phyloP scores from a whole-genome alignment of 2,113 vertebrate genomes.

The Hypomesus transpacificus region DNA sequence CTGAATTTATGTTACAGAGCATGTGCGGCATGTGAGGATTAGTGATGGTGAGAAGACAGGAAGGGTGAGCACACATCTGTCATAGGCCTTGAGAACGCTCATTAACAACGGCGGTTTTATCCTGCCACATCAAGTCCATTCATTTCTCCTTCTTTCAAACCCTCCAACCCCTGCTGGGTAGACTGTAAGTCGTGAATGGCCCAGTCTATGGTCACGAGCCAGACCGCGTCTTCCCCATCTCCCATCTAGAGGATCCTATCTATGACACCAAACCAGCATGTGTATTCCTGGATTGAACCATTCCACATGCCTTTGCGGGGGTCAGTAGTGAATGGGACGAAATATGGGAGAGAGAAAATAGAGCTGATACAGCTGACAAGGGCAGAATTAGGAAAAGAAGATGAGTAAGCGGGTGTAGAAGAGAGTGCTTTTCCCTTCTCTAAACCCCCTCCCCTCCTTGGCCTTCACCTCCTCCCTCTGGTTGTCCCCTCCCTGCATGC shows the following conservation, averaged over 20 bases:
- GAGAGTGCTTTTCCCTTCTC: conserved; percentile 18
- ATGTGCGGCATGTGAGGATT: conserved; percentile 12
- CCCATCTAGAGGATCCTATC: conserved; percentile 20
- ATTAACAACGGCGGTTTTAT: neutral
- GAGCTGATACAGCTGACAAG: conserved; percentile 21
- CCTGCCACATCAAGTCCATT: conserved; percentile 24
- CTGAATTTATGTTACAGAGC: too few species aligned
- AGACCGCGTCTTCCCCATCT: neutral
- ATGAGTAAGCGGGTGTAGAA: conserved; percentile 44
- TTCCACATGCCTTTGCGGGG: conserved; percentile 7
- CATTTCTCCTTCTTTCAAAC: neutral
- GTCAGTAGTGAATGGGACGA: conserved; percentile 3
- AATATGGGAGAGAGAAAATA: neutral
- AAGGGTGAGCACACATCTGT: conserved; percentile 9
- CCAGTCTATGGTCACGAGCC: neutral
- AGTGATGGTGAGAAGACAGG: conserved; percentile 12
- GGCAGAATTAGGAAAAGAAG: conserved; percentile 34
- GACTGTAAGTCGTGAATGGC: conserved; percentile 39
- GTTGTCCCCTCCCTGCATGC: neutral
- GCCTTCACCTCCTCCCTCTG: neutral
- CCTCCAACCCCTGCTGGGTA: neutral
- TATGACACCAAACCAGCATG: conserved; percentile 25
- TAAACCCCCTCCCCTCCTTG: neutral
- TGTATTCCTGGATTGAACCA: conserved; percentile 48
- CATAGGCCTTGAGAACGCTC: conserved; percentile 1